Evolutionary conservation across 2,113 vertebrate genomes (phyloP).

Genomic region (Brachirus orientalis): DNA sequence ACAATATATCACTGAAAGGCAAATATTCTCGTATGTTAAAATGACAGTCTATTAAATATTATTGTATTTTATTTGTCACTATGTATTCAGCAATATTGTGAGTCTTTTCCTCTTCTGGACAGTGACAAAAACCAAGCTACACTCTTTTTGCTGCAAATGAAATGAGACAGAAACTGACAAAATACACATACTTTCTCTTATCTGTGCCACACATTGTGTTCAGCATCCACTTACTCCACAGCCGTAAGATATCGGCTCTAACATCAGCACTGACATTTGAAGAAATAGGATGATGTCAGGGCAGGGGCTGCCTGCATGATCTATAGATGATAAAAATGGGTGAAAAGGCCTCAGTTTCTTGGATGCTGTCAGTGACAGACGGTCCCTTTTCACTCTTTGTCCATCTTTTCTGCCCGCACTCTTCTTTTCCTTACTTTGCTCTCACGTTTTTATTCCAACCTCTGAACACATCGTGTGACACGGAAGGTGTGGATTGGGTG

Average conservation of each 20-base stretch:
- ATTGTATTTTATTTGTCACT: too few species aligned
- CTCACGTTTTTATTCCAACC: slow-evolving; percentile 30
- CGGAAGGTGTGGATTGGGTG: slow-evolving; percentile 65
- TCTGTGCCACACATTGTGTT: slow-evolving; percentile 50
- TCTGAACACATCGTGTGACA: slow-evolving; percentile 6
- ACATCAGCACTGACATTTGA: slow-evolving; percentile 80
- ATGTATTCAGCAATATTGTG: too few species aligned
- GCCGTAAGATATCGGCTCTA: slow-evolving; percentile 67
- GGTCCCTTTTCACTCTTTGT: slow-evolving; percentile 1
- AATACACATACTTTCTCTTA: slow-evolving; percentile 51
- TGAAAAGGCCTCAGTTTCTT: slow-evolving; percentile 50
- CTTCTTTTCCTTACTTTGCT: slow-evolving; percentile 7
- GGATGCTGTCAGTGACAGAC: slow-evolving; percentile 8
- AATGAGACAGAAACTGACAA: slow-evolving; percentile 30
- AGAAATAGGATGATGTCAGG: slow-evolving; percentile 71
- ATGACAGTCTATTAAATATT: too few species aligned
- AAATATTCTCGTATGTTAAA: too few species aligned
- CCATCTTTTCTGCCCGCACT: slow-evolving; percentile 7
- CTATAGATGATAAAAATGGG: slow-evolving; percentile 67
- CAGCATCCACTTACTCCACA: slow-evolving; percentile 22
- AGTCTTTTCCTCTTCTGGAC: too few species aligned
- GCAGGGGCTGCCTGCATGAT: slow-evolving; percentile 60
- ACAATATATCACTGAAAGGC: too few species aligned
- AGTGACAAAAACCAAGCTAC: background rate
- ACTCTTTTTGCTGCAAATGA: slow-evolving; percentile 8